Evolutionary conservation across 2,888 invertebrate genomes (phyloP).

Genomic region (Caenorhabditis zanzibari): DNA sequence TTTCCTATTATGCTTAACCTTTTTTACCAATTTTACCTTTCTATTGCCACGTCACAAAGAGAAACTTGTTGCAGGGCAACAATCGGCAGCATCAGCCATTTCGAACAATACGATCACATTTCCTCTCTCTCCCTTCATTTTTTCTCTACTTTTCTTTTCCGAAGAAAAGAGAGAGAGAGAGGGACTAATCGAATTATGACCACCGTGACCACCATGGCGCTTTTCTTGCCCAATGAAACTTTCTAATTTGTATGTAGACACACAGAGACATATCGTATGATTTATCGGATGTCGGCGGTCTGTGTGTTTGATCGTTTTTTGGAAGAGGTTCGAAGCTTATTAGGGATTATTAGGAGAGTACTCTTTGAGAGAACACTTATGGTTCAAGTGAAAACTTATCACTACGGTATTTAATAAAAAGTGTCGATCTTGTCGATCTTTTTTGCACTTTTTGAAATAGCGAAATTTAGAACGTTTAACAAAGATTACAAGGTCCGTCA

Average conservation of each 20-base stretch:
- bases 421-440: too few species aligned
- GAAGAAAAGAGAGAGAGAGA: neutral
- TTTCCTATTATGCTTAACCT: too few species aligned
- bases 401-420: too few species aligned
- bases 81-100: conserved; percentile 11
- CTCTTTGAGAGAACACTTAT: too few species aligned
- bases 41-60: conserved; percentile 24
- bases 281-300: conserved; percentile 23
- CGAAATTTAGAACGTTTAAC: too few species aligned
- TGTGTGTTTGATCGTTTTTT: neutral
- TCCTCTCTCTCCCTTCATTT: conserved; percentile 32
- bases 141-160: conserved; percentile 12
- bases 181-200: conserved; percentile 57
- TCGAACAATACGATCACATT: conserved; percentile 49
- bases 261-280: conserved; percentile 17
- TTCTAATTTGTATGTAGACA: conserved; percentile 10
- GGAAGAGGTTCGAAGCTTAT: neutral
- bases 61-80: conserved; percentile 40
- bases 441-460: too few species aligned
- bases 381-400: too few species aligned
- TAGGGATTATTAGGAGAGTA: too few species aligned
- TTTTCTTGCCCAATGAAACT: conserved; percentile 17
- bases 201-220: conserved; percentile 43
- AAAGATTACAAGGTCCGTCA: too few species aligned
- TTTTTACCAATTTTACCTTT: neutral